Evolutionary conservation across 2,888 invertebrate genomes (phyloP), one percentile per base, ranked within the genome.

Genomic region (Nesidiocoris tenuis): DNA sequence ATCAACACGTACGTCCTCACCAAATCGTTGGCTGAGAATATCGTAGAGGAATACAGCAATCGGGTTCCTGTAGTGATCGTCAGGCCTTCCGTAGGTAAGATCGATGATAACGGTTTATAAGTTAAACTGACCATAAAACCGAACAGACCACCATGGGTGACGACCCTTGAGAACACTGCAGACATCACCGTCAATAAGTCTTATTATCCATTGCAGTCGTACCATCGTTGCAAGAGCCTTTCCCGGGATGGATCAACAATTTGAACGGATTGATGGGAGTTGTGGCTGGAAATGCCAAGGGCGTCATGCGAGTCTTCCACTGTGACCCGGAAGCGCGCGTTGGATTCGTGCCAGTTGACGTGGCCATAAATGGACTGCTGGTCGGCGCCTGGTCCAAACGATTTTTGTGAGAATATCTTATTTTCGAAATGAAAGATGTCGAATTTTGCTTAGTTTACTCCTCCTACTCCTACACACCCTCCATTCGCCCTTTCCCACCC

Each of bases 221-320:
- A 54, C 83, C 83, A 9, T 82, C 84, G 19, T 80, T 83, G 54
- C 80, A 80, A 55, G 85, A 85, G 77, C 85, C 85, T 22, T 81
- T 84, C 0, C 83, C 84, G 57, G 85, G 85, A 7, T 85, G 85
- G 85, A 82, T 84, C 7, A 85, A 85, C 79, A 85, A 84, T 79
- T 82, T 83, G 80, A 85, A 85, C 68, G 85, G 85, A 1, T 84
- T 85, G 0, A 83, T 84, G 21, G 85, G 85, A 19, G 25, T 80
- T 16, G 77, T 74, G 7, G 57, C 68, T 7, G 80, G 80, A 9
- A 61, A 74, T 17, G 16, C 72, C 21, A 79, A 79, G 57, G 80
- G 80, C 21, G 77, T 80, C 9, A 22, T 80, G 18, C 78, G 79
- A 24, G 71, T 74, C 0, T 25, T 80, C 22, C 70, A 77, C 22